Evolutionary conservation across 1,140 invertebrate species (phyloP).

Genomic region (Drosophila auraria): DNA sequence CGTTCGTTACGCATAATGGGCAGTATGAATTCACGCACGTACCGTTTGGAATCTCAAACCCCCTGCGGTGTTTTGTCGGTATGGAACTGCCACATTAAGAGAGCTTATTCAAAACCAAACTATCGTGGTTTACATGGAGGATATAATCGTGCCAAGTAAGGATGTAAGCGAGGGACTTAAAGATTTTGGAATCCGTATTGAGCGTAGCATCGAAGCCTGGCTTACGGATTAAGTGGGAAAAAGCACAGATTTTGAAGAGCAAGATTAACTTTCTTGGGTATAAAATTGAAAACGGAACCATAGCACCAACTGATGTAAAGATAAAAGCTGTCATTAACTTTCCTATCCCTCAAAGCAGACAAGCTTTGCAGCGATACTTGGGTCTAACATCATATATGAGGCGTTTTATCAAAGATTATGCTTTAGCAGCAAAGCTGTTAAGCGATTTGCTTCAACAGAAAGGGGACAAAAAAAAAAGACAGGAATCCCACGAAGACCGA

Average conservation of each 20-base stretch:
- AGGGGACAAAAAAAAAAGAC: neutral
- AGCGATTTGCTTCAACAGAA: neutral
- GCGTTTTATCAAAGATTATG: constrained; percentile 12
- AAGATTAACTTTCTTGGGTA: neutral
- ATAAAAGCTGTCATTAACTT: constrained; percentile 3
- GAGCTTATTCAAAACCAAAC: neutral
- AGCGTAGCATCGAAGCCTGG: too few species aligned
- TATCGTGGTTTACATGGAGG: constrained; percentile 7
- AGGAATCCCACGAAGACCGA: too few species aligned
- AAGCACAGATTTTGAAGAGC: neutral
- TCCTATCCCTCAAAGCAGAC: neutral
- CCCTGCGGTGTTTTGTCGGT: too few species aligned
- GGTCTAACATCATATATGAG: constrained; percentile 6
- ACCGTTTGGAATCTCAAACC: too few species aligned
- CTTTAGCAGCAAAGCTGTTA: neutral
- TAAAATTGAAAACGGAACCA: constrained; percentile 7
- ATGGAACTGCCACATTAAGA: neutral
- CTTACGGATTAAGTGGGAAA: too few species aligned
- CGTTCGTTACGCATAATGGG: too few species aligned
- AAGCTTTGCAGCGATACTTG: neutral
- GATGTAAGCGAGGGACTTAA: neutral
- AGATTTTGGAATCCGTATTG: too few species aligned
- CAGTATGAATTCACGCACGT: too few species aligned
- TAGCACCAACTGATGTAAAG: constrained; percentile 8
- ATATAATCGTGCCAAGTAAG: neutral